Evolutionary conservation across 2,113 vertebrate genomes (phyloP).

Genomic region (Vimba vimba): DNA sequence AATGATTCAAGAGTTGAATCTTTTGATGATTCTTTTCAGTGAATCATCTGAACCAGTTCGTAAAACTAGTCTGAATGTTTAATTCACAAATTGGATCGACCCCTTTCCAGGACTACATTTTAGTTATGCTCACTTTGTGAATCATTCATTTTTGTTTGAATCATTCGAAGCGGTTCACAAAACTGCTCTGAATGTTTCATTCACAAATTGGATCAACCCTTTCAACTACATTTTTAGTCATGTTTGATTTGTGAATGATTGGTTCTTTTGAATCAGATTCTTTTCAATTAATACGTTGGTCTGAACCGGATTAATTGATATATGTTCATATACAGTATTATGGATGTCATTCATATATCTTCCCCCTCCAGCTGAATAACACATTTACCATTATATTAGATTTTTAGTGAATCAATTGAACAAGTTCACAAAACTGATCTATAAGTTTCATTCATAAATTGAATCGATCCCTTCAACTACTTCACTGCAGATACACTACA

Average conservation of each 20-base stretch:
- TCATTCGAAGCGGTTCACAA: background rate
- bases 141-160: background rate
- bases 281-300: background rate
- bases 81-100: background rate
- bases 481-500: background rate
- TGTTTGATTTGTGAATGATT: background rate
- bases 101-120: background rate
- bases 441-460: background rate
- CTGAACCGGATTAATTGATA: background rate
- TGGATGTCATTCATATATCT: background rate
- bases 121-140: background rate
- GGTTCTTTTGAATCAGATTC: background rate
- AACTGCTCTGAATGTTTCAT: background rate
- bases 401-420: background rate
- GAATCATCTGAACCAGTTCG: background rate
- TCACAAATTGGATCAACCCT: background rate
- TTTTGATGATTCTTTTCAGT: background rate
- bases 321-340: background rate
- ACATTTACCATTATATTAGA: background rate
- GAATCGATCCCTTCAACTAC: background rate
- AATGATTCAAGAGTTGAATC: background rate
- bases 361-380: background rate
- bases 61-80: background rate
- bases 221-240: background rate
- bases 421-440: background rate